These are phyloP conservation scores for Mormoops blainvillei DNA, from an alignment of 2,113 vertebrate species.

Conservation along the genomic window DNA sequence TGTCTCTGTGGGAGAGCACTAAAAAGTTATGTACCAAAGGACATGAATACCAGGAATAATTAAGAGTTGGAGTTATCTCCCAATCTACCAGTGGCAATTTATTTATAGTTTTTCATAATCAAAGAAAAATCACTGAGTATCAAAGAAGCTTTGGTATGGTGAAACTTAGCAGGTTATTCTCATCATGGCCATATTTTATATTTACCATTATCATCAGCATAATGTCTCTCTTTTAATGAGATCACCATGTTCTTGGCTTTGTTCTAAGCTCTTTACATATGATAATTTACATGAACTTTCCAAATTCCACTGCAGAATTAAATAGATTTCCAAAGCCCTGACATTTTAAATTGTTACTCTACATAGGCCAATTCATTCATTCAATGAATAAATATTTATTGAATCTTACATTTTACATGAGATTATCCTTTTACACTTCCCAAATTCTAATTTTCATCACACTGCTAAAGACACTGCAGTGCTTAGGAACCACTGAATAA, in stretches of 20 bases:
- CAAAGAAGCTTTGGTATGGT: not conserved
- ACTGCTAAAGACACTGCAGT: not conserved
- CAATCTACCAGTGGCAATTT: not conserved
- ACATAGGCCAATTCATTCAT: not conserved
- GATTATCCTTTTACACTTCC: not conserved
- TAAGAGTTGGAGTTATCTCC: not conserved
- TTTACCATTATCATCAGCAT: not conserved
- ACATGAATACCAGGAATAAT: not conserved
- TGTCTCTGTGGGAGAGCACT: not conserved
- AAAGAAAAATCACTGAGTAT: not conserved
- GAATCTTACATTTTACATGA: not conserved
- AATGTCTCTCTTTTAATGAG: not conserved
- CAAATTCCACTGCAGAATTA: not conserved
- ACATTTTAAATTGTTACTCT: not conserved
- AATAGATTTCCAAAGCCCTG: not conserved
- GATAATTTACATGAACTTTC: not conserved
- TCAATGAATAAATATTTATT: not conserved
- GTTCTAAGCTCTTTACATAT: not conserved
- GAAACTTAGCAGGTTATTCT: not conserved
- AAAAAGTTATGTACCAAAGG: not conserved
- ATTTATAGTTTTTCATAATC: not conserved
- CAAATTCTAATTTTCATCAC: not conserved
- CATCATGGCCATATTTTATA: not conserved
- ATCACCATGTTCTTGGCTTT: not conserved
- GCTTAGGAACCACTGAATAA: not conserved